Evolutionary conservation across 2,888 invertebrate genomes (phyloP).

Genomic region (Polyploca ridens): DNA sequence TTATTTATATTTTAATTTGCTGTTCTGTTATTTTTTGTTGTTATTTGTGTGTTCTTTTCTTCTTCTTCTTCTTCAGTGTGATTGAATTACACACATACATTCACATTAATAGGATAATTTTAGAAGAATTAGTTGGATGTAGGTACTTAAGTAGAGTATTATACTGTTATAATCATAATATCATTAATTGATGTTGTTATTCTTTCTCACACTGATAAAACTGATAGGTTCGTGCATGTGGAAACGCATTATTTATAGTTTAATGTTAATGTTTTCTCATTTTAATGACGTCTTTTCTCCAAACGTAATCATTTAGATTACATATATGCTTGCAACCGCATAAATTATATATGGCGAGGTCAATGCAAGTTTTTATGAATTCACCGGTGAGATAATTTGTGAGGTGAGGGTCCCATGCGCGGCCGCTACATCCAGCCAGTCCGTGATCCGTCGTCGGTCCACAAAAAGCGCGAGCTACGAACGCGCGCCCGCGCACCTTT

Average conservation of each 20-base stretch:
- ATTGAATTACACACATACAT: too few species aligned
- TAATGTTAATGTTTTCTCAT: not conserved
- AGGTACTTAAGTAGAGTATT: too few species aligned
- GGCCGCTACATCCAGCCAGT: not conserved
- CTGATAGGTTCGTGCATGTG: not conserved
- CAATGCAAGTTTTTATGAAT: not conserved
- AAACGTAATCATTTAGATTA: not conserved
- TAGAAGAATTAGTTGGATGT: too few species aligned
- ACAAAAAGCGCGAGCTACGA: not conserved
- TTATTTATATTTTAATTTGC: too few species aligned
- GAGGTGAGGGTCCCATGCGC: not conserved
- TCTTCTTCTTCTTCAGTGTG: too few species aligned
- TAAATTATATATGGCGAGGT: not conserved
- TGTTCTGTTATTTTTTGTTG: too few species aligned
- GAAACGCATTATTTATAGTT: not conserved
- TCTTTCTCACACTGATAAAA: slow-evolving; percentile 7
- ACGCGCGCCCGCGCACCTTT: slow-evolving; percentile 34
- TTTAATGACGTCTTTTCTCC: not conserved
- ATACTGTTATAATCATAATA: too few species aligned
- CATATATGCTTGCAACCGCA: not conserved
- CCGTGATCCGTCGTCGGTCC: not conserved
- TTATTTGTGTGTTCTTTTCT: too few species aligned
- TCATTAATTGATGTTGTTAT: not conserved
- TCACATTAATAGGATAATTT: too few species aligned
- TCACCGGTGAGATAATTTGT: not conserved